Conservation (phyloP, 2,888 invertebrate species). For the Dasysyrphus albostriatus region DNA sequence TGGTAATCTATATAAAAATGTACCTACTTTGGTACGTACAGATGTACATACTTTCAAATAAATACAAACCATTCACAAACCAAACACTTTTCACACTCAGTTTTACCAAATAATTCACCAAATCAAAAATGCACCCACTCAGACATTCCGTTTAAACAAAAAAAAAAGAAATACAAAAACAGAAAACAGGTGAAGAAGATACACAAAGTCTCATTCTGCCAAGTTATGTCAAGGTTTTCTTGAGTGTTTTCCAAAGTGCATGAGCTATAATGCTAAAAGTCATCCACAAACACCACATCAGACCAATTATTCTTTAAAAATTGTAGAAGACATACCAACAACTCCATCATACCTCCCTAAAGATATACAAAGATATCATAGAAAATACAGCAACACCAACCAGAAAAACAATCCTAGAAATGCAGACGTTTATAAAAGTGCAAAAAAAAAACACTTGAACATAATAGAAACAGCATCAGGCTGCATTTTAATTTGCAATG, state of each 20-base stretch:
- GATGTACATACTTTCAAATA: background rate
- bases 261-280: conserved; percentile 38
- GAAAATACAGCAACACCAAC: conserved; percentile 2
- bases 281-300: conserved; percentile 49
- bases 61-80: conserved; percentile 1
- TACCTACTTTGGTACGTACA: background rate
- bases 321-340: background rate
- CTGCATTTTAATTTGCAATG: conserved; percentile 65
- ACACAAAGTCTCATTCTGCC: conserved; percentile 7
- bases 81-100: background rate
- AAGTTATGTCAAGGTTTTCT: conserved; percentile 64
- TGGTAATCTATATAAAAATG: too few relatives aligned
- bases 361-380: conserved; percentile 23
- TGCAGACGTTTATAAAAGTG: conserved; percentile 56
- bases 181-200: conserved; percentile 7
- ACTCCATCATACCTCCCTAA: background rate
- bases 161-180: background rate
- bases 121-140: conserved; percentile 64
- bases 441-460: conserved; percentile 50
- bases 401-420: conserved; percentile 26
- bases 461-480: conserved; percentile 47
- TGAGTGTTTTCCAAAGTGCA: conserved; percentile 35
- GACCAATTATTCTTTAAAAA: conserved; percentile 36
- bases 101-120: background rate
- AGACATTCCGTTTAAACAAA: conserved; percentile 47